Base-by-base conservation (phyloP, 2,888 invertebrate species). In the Holacanthella duospinosa region DNA sequence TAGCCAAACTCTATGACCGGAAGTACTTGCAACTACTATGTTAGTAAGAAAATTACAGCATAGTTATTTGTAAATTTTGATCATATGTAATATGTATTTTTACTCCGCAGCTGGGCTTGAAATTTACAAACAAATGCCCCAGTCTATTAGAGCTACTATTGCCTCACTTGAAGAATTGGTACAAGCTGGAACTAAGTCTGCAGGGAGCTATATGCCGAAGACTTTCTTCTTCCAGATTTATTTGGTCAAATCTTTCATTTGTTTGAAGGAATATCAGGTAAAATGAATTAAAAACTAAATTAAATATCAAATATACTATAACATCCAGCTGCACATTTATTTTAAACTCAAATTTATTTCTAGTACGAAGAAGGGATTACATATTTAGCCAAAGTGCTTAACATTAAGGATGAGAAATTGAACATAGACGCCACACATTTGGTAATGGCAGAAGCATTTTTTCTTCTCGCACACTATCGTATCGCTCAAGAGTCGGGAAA, bases 281-380 rank as follows among this genome's bases (percentile, higher is more conserved):
- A 21, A 4, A 4, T n/a, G 4, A 48, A n/a, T n/a, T n/a, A n/a
- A n/a, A n/a, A n/a, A n/a, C n/a, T n/a, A n/a, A n/a, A n/a, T n/a
- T n/a, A n/a, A n/a, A n/a, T n/a, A n/a, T n/a, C n/a, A n/a, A n/a
- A n/a, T n/a, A n/a, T n/a, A n/a, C n/a, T n/a, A n/a, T n/a, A n/a
- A n/a, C n/a, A n/a, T n/a, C n/a, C n/a, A n/a, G n/a, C n/a, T n/a
- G n/a, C n/a, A n/a, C n/a, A n/a, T 48, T 48, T 48, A n/a, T 21
- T 48, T 48, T 36, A 36, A 36, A 36, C 6, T 36, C 6, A 36
- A 9, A 48, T 48, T 48, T 48, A 36, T 36, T 36, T 36, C 16
- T 21, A 55, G 55, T 55, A 55, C 55, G 55, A 12, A 21, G 55
- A 55, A 55, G 55, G 55, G 25, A 19, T 55, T 6, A 26, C 4